Evolutionary conservation across 2,797 vertebrate genomes (phyloP).

Genomic region (Scarus forsteni): DNA sequence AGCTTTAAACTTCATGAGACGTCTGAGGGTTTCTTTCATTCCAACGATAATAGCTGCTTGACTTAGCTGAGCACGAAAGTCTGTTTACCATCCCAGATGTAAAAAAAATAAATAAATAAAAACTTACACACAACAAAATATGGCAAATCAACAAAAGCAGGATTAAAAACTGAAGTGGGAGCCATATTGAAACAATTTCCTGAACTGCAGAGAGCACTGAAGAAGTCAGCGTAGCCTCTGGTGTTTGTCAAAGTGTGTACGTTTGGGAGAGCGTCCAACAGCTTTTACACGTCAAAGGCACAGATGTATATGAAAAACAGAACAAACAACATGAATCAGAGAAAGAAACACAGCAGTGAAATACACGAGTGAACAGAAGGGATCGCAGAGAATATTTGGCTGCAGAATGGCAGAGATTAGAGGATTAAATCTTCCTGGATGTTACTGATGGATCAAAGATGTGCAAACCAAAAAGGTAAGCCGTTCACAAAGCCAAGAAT

Average conservation of each 20-base stretch:
- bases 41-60: conserved; percentile 1
- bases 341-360: conserved; percentile 18
- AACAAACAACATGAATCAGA: conserved; percentile 32
- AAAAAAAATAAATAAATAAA: too few relatives aligned
- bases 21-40: background rate
- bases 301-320: conserved; percentile 55
- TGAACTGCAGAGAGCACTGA: conserved; percentile 11
- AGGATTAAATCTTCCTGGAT: conserved; percentile 67
- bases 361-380: conserved; percentile 33
- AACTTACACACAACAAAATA: conserved; percentile 8
- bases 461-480: conserved; percentile 45
- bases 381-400: conserved; percentile 57
- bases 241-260: conserved; percentile 38
- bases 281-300: conserved; percentile 50
- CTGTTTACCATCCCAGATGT: background rate
- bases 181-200: conserved; percentile 26
- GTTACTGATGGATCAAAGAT: conserved; percentile 64
- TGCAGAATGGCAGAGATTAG: conserved; percentile 52
- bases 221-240: conserved; percentile 30
- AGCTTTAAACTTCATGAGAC: conserved; percentile 1
- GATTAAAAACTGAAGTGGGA: conserved; percentile 46
- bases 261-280: conserved; percentile 39
- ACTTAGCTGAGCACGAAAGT: background rate
- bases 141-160: conserved; percentile 33
- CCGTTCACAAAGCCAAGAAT: conserved; percentile 38